Percentiles rank a stretch among this genome's conserved stretches.
These are phyloP conservation scores for Dolomedes plantarius DNA, from an alignment of 2,888 invertebrate genomes.

Conservation along the genomic window DNA sequence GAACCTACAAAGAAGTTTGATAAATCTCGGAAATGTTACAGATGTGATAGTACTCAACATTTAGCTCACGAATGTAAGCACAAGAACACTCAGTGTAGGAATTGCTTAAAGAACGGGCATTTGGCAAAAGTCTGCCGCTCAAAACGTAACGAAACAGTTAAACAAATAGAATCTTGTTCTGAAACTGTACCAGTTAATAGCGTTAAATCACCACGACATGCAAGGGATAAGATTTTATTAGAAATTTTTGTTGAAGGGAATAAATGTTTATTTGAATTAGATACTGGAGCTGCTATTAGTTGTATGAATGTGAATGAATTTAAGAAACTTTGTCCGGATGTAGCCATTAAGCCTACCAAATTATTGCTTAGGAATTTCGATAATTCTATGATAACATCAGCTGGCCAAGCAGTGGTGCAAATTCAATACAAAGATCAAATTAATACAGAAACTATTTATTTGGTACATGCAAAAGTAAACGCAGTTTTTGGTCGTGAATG, in stretches of 20 bases:
- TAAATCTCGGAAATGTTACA: slow-evolving; percentile 55
- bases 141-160: slow-evolving; percentile 57
- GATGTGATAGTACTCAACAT: slow-evolving; percentile 56
- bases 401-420: slow-evolving; percentile 56
- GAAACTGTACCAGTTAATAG: slow-evolving; percentile 55
- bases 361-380: slow-evolving; percentile 54
- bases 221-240: slow-evolving; percentile 54
- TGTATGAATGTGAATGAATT: slow-evolving; percentile 50
- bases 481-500: slow-evolving; percentile 51
- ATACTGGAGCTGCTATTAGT: slow-evolving; percentile 49
- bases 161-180: slow-evolving; percentile 53
- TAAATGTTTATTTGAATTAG: slow-evolving; percentile 41
- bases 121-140: slow-evolving; percentile 56
- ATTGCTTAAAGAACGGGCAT: slow-evolving; percentile 56
- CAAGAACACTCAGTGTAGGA: slow-evolving; percentile 50
- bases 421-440: slow-evolving; percentile 47
- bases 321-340: slow-evolving; percentile 50
- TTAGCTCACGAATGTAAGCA: slow-evolving; percentile 53
- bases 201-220: slow-evolving; percentile 55
- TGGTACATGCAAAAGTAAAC: slow-evolving; percentile 54
- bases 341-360: slow-evolving; percentile 55
- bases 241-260: slow-evolving; percentile 55
- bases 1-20: slow-evolving; percentile 43
- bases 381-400: slow-evolving; percentile 54
- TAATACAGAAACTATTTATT: slow-evolving; percentile 46